Evolutionary conservation across 2,888 invertebrate species (phyloP), one percentile per base, ranked within the genome.

Genomic region (Caenorhabditis plicata): DNA sequence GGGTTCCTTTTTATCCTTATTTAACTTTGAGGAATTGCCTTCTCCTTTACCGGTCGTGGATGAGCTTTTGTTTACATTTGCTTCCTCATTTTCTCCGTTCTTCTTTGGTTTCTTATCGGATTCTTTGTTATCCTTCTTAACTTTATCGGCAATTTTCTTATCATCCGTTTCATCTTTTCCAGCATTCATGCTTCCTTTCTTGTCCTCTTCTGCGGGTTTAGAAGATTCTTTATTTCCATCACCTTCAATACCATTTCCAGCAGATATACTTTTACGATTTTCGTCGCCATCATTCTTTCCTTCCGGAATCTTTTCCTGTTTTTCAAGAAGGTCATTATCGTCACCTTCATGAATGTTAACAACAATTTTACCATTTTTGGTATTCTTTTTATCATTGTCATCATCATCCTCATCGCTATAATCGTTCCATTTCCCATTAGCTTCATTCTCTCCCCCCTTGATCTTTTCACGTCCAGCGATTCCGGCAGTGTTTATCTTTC

Each of bases 291-390:
- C 32, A 36, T 25, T 35, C 19, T 36, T 25, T 36, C 32, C 32
- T 19, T 49, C 35, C 32, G 42, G 51, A 39, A 23, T 43, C 45
- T 41, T 41, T 22, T 26, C 46, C 9, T 22, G 20, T 19, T 48
- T 48, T 26, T 1, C 46, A 19, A 26, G 40, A 2, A 29, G 15
- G 13, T 41, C 49, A 23, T 41, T 42, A 13, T 51, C 22, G 27
- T 44, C 35, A 27, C 36, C 46, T 22, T 19, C 39, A 9, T n/a
- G 29, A 25, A 15, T 26, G 19, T 31, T 26, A 8, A 11, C 19
- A 26, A n/a, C 26, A 25, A 23, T 27, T 31, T 26, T 35, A 20
- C 45, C 50, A 20, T 41, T 36, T 26, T 54, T n/a, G n/a, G n/a
- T n/a, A n/a, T n/a, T n/a, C n/a, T n/a, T 50, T 20, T 38, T n/a